Conservation (phyloP, 2,113 vertebrate genomes). For the Tenrec ecaudatus region DNA sequence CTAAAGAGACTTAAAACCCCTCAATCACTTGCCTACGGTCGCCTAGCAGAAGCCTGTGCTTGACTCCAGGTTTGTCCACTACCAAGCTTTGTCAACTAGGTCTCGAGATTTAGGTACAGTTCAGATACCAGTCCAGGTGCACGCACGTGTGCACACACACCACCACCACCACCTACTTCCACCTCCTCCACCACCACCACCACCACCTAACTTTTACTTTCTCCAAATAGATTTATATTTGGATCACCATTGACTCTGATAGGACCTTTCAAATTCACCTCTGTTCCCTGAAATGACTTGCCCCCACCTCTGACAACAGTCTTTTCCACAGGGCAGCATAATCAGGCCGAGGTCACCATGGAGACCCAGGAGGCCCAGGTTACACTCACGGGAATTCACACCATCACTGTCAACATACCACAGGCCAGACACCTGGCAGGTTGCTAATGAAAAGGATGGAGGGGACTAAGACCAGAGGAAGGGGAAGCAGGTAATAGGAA, state of each 20-base stretch:
- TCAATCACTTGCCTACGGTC: neutral
- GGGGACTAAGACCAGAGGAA: neutral
- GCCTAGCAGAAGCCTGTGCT: neutral
- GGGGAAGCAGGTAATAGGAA: neutral
- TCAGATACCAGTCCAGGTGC: neutral
- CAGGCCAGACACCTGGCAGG: neutral
- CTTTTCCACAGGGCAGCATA: neutral
- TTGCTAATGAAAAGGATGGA: neutral
- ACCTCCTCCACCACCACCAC: too few relatives aligned
- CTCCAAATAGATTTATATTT: neutral
- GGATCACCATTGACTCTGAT: neutral
- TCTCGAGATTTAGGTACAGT: neutral
- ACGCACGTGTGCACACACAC: neutral
- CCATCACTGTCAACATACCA: neutral
- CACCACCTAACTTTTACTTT: neutral
- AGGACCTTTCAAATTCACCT: constrained; percentile 17
- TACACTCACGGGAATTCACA: neutral
- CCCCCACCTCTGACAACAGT: neutral
- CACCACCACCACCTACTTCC: too few relatives aligned
- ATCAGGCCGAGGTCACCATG: neutral
- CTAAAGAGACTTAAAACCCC: neutral
- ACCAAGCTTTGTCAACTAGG: neutral
- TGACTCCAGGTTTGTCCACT: neutral
- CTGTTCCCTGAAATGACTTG: neutral
- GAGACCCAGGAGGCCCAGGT: neutral